Evolutionary conservation across 1,140 invertebrate genomes (phyloP), one percentile per base, ranked within the genome.

Genomic region (Neuroterus valhalla): DNA sequence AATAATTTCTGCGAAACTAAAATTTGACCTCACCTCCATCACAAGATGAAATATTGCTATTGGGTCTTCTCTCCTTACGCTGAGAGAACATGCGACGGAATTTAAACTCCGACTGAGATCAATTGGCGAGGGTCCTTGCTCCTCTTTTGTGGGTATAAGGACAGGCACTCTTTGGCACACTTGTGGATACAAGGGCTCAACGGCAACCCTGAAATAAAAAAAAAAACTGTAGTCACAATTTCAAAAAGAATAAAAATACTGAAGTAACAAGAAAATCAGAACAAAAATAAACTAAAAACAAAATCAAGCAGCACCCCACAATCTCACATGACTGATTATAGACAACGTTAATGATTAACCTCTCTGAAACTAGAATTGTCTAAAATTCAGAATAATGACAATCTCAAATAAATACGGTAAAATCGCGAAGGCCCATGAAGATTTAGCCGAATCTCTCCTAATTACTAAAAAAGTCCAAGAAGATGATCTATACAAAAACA

Each of bases 131-230:
- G 92, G 89, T 3, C 90, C 90, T 72, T 90, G 88, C 5, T 89
- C 85, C 10, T 86, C 78, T 3, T 77, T 82, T 52, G 91, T 84
- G 75, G 90, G 66, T 76, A 87, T 85, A 80, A 91, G 92, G 26
- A 93, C 93, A 79, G 91, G 90, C 43, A 92, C 90, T 81, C 93
- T 92, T 82, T 95, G 94, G 85, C 96, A 97, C 1, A 96, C 92
- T 91, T 96, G 95, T 4, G 98, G 97, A 88, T 97, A 98, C 12
- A 98, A 86, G 0, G 98, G 98, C 85, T 98, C 96, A 11, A 98
- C 94, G 2, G 95, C 96, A 82, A 98, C 94, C 85, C 97, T 98
- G 88, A 70, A 91, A 87, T 38, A 8, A 80, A 68, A 31, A 17
- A 66, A 46, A 66, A 72, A 70, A 71, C 45, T n/a, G 66, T 70